Base-by-base conservation (phyloP, 1,140 invertebrate species). In the Triops longicaudatus region DNA sequence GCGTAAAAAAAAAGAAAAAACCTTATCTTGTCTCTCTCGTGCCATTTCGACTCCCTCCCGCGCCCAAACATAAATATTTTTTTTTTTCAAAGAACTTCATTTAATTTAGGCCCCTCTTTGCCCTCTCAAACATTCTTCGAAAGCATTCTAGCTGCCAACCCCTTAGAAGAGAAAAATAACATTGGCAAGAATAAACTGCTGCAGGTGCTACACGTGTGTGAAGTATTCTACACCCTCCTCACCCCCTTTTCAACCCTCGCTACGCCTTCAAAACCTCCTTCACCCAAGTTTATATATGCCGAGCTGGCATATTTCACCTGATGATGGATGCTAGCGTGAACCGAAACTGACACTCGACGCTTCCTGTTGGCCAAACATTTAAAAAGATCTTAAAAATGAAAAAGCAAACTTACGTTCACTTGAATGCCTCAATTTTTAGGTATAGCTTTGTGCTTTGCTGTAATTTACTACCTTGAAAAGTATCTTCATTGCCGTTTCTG, bases 241-340 rank as follows among this genome's bases (percentile, higher is more conserved):
- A 22, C 50, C 50, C 2, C 17, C 14, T 17, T 63, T 63, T 7
- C 31, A 37, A 37, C 31, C 2, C 31, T 7, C 31, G 31, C 31
- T 37, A 37, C 31, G 31, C 31, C 31, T 37, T 37, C 31, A 2
- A 37, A 37, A 37, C 31, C 31, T 37, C 31, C 31, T 37, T 37
- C 31, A 37, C 31, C 31, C 31, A 37, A 37, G 31, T 37, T 37
- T 37, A 37, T 63, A 63, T 63, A 63, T 63, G 50, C 50, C 50
- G 50, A 63, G 50, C 17, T 63, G 50, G 50, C 50, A 63, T 63
- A 63, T 63, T 63, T 63, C 50, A 63, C 50, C 50, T 63, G 50
- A 63, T 63, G 50, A 63, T 63, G 50, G 50, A 63, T 63, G 50
- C 50, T 22, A 12, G 7, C 50, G 50, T 17, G 14, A 63, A 22